Conservation (phyloP, 2,113 vertebrate species). For the Ailurus styani region DNA sequence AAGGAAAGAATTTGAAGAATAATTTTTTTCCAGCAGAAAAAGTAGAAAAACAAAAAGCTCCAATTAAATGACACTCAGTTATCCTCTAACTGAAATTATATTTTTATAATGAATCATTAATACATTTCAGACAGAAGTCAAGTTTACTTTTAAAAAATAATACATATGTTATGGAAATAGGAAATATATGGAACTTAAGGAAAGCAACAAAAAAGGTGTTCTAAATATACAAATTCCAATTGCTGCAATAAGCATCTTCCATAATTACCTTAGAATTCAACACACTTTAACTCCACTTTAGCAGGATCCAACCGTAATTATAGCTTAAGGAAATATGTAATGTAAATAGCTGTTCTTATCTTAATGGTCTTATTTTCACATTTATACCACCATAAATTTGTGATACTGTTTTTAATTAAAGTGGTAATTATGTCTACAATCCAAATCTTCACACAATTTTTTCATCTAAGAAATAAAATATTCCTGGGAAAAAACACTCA, state of each 20-base stretch:
- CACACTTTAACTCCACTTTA: neutral
- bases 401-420: neutral
- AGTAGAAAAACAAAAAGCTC: conserved; percentile 1
- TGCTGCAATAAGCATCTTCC: neutral
- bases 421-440: neutral
- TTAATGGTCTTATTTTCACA: neutral
- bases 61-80: neutral
- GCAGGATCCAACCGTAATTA: neutral
- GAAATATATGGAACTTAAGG: neutral
- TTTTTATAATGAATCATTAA: neutral
- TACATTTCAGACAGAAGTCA: neutral
- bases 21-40: neutral
- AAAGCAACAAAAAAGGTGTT: neutral
- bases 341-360: neutral
- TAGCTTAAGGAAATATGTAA: neutral
- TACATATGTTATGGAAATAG: neutral
- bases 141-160: neutral
- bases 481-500: neutral
- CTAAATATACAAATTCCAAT: neutral
- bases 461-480: conserved; percentile 7
- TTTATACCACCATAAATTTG: neutral
- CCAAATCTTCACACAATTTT: neutral
- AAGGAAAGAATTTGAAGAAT: neutral
- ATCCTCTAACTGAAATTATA: neutral
- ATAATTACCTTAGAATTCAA: neutral